Base-by-base conservation (phyloP, 2,113 vertebrate species). In the Pollimyrus isidori region DNA sequence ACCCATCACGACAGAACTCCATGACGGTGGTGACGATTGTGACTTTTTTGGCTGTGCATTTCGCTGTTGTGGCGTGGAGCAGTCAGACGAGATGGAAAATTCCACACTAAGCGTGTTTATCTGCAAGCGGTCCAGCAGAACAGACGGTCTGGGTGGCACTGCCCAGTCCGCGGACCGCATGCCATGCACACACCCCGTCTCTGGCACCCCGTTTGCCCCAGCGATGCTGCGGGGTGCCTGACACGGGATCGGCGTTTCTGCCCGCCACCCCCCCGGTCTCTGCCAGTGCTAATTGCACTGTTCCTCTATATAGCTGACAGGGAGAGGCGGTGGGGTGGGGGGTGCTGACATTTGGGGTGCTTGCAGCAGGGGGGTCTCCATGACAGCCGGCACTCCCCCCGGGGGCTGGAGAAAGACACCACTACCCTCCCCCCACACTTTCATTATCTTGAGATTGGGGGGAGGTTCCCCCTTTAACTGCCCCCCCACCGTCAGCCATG, bases 241-340 rank as follows among this genome's bases (percentile, higher is more conserved):
- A 26, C 62, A 69, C n/a, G 10, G 62, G 62, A 4, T 9, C 0
- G n/a, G 10, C 9, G n/a, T 69, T 26, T 4, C 62, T 69, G 62
- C n/a, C 9, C 21, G 7, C 9, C 21, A 7, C 7, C 21, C 17
- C 9, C 39, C 35, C 52, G 23, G 17, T n/a, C n/a, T 39, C 35
- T 56, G 30, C 49, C 69, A 30, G n/a, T 89, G 88, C 88, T 83
- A 89, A 89, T 83, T 89, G 76, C 76, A 84, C 69, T 30, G 13
- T 82, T 49, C 88, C 52, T 89, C 53, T 89, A 52, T 84, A 49
- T 9, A 26, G n/a, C 52, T 83, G 76, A 56, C 73, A 56, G 73
- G 50, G 49, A 82, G 73, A 89, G 35, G 82, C 45, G 82, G 45
- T 42, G 9, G 17, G 42, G 10, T 30, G 35, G 39, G 21, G 30